Base-by-base conservation (phyloP, 2,888 invertebrate genomes). In the Trypoxylon attenuatum region DNA sequence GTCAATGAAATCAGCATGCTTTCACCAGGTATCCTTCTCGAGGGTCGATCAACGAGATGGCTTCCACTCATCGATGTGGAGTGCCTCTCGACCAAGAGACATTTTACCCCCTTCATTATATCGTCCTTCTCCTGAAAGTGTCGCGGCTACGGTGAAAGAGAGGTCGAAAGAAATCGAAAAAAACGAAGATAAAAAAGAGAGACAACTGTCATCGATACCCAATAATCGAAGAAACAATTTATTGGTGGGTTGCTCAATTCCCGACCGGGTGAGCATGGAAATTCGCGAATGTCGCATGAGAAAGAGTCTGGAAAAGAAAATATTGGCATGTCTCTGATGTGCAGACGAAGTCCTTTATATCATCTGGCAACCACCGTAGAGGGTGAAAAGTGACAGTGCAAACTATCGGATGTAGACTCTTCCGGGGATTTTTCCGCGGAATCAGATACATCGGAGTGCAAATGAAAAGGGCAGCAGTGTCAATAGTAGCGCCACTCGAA, bases 151-250 rank as follows among this genome's bases (percentile, higher is more conserved):
- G 10, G 3, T 4, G 13, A 33, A 33, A 15, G 33, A 5, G 10
- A 10, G 33, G n/a, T 3, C 33, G 33, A 33, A 10, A 10, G 33
- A 33, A n/a, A n/a, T n/a, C n/a, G n/a, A n/a, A n/a, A n/a, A n/a
- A n/a, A n/a, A n/a, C n/a, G n/a, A n/a, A n/a, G n/a, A n/a, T n/a
- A n/a, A n/a, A n/a, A n/a, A n/a, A n/a, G n/a, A n/a, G n/a, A n/a
- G n/a, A n/a, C n/a, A n/a, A n/a, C n/a, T n/a, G n/a, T n/a, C n/a
- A n/a, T n/a, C n/a, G n/a, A n/a, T n/a, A n/a, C n/a, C n/a, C n/a
- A n/a, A n/a, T n/a, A 38, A 38, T 5, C 13, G n/a, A 15, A 15
- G n/a, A 13, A 23, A 46, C 45, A 46, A 46, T 46, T 46, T 46
- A 46, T 46, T 41, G 16, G 18, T 46, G 25, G 23, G n/a, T n/a